phyloP scores from a whole-genome alignment of 1,140 invertebrate species.

The Diorhabda sublineata region DNA sequence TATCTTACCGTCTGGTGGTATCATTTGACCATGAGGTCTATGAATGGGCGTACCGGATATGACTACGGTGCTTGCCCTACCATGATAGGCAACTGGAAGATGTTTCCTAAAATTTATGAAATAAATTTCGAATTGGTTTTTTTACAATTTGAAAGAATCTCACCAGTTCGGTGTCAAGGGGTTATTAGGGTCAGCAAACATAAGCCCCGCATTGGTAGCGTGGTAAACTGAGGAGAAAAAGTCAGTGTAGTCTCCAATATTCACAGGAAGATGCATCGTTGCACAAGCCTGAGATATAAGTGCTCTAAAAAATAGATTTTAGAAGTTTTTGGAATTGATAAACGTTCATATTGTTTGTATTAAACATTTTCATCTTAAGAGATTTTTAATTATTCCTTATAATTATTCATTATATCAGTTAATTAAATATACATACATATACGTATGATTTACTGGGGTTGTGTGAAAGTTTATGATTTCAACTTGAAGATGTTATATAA shows the following conservation, averaged over 20 bases:
- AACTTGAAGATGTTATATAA: too few relatives aligned
- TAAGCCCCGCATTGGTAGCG: conserved; percentile 94
- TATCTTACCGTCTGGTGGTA: conserved; percentile 68
- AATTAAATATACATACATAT: too few relatives aligned
- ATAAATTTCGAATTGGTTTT: not conserved
- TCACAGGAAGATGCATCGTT: conserved; percentile 86
- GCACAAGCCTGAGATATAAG: conserved; percentile 73
- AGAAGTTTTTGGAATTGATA: not conserved
- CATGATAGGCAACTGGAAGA: conserved; percentile 96
- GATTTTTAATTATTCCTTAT: too few relatives aligned
- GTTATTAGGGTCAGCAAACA: conserved; percentile 94
- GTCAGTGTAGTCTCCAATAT: conserved; percentile 97
- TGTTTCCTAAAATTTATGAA: conserved; percentile 68
- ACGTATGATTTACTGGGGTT: too few relatives aligned
- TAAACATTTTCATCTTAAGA: too few relatives aligned
- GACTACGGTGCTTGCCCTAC: conserved; percentile 91
- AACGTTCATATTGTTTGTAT: too few relatives aligned
- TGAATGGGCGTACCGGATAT: conserved; percentile 89
- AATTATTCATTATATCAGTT: too few relatives aligned
- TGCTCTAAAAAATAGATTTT: conserved; percentile 56
- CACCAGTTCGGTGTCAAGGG: conserved; percentile 96
- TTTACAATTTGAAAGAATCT: conserved; percentile 25
- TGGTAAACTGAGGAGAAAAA: conserved; percentile 98
- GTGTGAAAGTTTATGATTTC: too few relatives aligned
- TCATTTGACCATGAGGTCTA: conserved; percentile 86